Conservation (phyloP, 35 echinoderm and acorn worm species). For the Anneissia japonica region DNA sequence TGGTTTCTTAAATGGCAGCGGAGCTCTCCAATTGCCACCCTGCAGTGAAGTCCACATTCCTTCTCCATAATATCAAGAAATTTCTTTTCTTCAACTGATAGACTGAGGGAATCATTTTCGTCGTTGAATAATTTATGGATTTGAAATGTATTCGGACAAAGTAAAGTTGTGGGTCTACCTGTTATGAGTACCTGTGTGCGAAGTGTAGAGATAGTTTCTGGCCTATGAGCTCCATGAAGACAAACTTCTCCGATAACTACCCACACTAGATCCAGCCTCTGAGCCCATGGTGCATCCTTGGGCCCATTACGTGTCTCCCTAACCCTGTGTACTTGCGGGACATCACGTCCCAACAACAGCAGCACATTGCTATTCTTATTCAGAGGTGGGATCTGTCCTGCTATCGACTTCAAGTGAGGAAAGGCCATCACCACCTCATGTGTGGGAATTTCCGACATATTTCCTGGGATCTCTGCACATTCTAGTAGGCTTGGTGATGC, state of each 20-base stretch:
- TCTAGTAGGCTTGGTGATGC: constrained; percentile 18
- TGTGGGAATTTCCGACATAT: constrained; percentile 47
- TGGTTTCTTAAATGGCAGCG: too few relatives aligned
- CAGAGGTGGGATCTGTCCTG: constrained; percentile 16
- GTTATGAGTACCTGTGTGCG: not conserved
- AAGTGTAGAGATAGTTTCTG: not conserved
- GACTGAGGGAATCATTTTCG: not conserved
- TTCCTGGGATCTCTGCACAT: constrained; percentile 41
- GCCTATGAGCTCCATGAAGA: constrained; percentile 6
- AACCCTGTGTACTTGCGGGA: constrained; percentile 19
- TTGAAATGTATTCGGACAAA: constrained; percentile 1
- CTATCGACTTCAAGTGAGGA: constrained; percentile 26
- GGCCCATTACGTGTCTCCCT: constrained; percentile 2
- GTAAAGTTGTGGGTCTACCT: constrained; percentile 3
- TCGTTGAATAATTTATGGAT: not conserved
- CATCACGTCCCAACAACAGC: constrained; percentile 29
- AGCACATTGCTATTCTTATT: not conserved
- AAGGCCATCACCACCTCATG: constrained; percentile 25
- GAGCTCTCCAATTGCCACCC: constrained; percentile 16
- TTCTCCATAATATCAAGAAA: constrained; percentile 33
- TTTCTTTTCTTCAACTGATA: constrained; percentile 3
- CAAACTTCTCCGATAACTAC: constrained; percentile 39
- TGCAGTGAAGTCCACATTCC: constrained; percentile 3
- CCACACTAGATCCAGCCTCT: constrained; percentile 27
- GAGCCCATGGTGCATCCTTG: constrained; percentile 23